Conservation (phyloP, 2,113 vertebrate genomes). For the Shinisaurus crocodilurus region DNA sequence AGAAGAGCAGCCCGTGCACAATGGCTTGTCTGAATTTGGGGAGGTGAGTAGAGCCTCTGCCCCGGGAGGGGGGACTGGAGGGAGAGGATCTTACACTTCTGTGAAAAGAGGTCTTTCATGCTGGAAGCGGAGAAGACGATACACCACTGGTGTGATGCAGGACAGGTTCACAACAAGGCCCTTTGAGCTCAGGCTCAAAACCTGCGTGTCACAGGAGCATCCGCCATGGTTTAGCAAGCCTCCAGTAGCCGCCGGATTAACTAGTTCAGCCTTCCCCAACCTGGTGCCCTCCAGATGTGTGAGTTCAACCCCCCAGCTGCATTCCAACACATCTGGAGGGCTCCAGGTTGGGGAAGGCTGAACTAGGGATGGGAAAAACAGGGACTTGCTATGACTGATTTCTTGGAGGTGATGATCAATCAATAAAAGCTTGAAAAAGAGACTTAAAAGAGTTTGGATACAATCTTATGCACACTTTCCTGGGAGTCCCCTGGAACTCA, state of each 20-base stretch:
- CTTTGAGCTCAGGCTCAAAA: neutral
- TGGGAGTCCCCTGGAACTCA: neutral
- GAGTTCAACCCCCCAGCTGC: too few species aligned
- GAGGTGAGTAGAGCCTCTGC: constrained; percentile 77
- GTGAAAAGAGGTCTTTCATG: neutral
- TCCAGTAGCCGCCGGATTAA: too few species aligned
- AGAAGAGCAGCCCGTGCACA: constrained; percentile 67
- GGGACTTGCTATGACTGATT: neutral
- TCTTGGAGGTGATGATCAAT: too few species aligned
- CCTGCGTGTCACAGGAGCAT: neutral
- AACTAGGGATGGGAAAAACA: neutral
- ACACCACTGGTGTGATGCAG: neutral
- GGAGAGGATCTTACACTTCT: rapidly evolving
- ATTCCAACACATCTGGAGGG: too few species aligned
- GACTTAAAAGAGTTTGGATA: neutral
- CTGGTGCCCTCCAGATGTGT: too few species aligned
- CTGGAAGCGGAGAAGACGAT: too few species aligned
- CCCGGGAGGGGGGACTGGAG: neutral
- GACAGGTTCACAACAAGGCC: neutral
- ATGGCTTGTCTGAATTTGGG: constrained; percentile 87
- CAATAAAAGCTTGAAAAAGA: too few species aligned
- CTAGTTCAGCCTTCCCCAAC: too few species aligned
- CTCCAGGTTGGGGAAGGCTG: too few species aligned
- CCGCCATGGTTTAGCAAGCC: neutral
- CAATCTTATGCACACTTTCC: neutral